Conservation (phyloP, 2,888 invertebrate species). For the Synanthedon tipuliformis region DNA sequence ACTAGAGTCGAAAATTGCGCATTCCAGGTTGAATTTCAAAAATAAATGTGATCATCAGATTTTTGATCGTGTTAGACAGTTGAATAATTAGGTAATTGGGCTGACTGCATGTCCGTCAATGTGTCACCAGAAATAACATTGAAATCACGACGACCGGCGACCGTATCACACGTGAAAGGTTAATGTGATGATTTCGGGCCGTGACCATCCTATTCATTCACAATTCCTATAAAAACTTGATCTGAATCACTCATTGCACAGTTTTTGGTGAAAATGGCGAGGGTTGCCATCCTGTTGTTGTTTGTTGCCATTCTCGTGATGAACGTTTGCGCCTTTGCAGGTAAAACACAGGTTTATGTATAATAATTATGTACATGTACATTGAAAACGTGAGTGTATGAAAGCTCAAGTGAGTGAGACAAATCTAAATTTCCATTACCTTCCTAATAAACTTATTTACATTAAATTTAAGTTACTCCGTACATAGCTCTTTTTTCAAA, state of each 20-base stretch:
- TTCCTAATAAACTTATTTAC: too few species aligned
- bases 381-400: too few species aligned
- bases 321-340: slow-evolving; percentile 10
- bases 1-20: background rate
- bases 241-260: background rate
- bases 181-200: slow-evolving; percentile 7
- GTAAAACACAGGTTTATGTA: slow-evolving; percentile 6
- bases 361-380: too few species aligned
- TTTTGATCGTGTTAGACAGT: background rate
- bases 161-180: slow-evolving; percentile 5
- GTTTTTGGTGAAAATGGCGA: slow-evolving; percentile 7
- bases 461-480: too few species aligned
- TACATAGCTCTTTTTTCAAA: too few species aligned
- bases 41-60: background rate
- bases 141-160: too few species aligned
- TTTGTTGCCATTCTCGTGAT: slow-evolving; percentile 6
- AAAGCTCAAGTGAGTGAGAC: too few species aligned
- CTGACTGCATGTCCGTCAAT: slow-evolving; percentile 7
- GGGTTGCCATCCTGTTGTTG: slow-evolving; percentile 3
- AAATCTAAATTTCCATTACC: too few species aligned
- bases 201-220: slow-evolving; percentile 5
- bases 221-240: slow-evolving; percentile 1
- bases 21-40: too few species aligned
- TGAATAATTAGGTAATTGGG: background rate
- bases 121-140: slow-evolving; percentile 7